Evolutionary conservation across 2,113 vertebrate genomes (phyloP), one percentile per base, ranked within the genome.

Genomic region (Nannospalax galili): DNA sequence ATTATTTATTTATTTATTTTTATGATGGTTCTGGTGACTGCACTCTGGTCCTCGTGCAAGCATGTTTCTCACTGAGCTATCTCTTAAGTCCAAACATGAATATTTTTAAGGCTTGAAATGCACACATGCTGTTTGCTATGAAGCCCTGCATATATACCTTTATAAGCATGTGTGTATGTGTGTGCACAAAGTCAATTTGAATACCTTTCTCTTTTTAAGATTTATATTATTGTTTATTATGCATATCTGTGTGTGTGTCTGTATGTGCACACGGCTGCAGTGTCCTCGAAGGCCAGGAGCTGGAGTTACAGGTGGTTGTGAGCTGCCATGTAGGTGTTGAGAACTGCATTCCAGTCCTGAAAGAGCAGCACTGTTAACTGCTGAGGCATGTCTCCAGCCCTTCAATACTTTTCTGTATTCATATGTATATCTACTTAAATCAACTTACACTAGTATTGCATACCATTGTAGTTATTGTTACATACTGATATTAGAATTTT

Each of bases 91-190:
- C 45, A 19, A 81, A 60, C 37, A 81, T 58, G 11, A 37, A 60
- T 48, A 16, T 74, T 96, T 73, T 91, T 78, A 87, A 74, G 11
- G 11, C 82, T 95, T 79, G 75, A 97, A 62, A 92, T 16, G 80
- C 62, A 77, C 11, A 58, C 5, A 19, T 28, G 19, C 37, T 93
- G 2, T 87, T 20, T 15, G 8, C n/a, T 70, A n/a, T 89, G 37
- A 92, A 45, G 48, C 20, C 7, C 42, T 52, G 48, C 45, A 78
- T 20, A 52, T 11, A 24, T 48, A 45, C 42, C 73, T 75, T 75
- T 75, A 37, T 75, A 48, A 67, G 22, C 30, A 35, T 42, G 48
- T n/a, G 24, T 70, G 10, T 14, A 5, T 32, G 28, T 67, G 20
- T 79, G 20, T 70, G 24, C 62, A 20, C 35, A 77, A 32, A n/a